Evolutionary conservation across 2,888 invertebrate genomes (phyloP).

Genomic region (Archips xylosteana): DNA sequence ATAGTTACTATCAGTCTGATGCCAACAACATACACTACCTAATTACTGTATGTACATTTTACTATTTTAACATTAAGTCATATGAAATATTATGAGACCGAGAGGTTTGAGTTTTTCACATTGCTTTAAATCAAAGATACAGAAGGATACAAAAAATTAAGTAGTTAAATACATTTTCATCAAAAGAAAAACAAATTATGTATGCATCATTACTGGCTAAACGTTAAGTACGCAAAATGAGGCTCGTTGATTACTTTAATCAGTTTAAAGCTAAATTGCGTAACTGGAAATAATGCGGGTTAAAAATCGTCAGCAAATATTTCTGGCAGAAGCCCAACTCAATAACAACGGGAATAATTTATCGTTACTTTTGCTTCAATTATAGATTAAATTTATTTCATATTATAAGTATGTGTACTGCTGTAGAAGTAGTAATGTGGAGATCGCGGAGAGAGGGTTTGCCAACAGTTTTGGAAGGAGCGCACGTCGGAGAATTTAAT

Average conservation of each 20-base stretch:
- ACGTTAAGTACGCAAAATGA: too few species aligned
- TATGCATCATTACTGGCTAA: too few species aligned
- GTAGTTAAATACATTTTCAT: too few species aligned
- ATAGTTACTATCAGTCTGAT: conserved; percentile 77
- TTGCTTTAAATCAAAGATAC: too few species aligned
- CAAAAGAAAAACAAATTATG: too few species aligned
- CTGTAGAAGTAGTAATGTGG: too few species aligned
- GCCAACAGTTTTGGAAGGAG: neutral
- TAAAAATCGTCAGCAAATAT: conserved; percentile 15
- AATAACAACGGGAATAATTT: neutral
- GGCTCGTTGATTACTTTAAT: too few species aligned
- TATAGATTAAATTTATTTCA: too few species aligned
- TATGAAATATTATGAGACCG: conserved; percentile 5
- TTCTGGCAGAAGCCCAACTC: neutral
- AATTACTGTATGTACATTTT: conserved; percentile 34
- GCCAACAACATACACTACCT: conserved; percentile 65
- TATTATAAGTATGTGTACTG: too few species aligned
- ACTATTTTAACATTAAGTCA: conserved; percentile 31
- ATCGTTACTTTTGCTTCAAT: too few species aligned
- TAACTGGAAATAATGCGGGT: conserved; percentile 24
- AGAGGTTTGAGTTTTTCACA: neutral
- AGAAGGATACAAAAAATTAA: too few species aligned
- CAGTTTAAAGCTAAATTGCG: conserved; percentile 13
- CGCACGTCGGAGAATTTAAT: neutral
- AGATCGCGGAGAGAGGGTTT: neutral